Conservation (phyloP, 2,888 invertebrate genomes). For the Acanthosepion esculentum region DNA sequence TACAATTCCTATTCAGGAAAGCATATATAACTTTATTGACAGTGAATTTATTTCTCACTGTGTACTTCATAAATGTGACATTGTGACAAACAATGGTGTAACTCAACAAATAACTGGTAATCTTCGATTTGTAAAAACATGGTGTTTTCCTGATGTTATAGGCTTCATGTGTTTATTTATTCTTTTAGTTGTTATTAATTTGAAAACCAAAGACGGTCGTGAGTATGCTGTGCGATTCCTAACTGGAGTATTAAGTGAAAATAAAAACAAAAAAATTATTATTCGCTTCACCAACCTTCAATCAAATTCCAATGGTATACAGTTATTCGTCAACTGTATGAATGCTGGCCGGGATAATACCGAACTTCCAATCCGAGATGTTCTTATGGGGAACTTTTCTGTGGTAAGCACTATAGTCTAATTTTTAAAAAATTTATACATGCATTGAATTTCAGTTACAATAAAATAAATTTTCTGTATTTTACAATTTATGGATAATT, state of each 20-base stretch:
- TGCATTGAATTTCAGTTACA: no score
- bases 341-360: conserved; percentile 63
- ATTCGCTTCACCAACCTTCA: conserved; percentile 63
- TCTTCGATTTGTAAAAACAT: no score
- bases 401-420: conserved; percentile 56
- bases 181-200: conserved; percentile 60
- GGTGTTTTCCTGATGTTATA: neutral
- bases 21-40: no score
- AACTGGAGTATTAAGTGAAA: conserved; percentile 55
- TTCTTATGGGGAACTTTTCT: conserved; percentile 57
- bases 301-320: conserved; percentile 59
- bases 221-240: conserved; percentile 63
- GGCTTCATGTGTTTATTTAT: conserved; percentile 39
- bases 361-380: conserved; percentile 63
- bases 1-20: neutral
- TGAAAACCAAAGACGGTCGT: conserved; percentile 60
- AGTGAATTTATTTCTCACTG: no score
- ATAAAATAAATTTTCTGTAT: no score
- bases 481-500: no score
- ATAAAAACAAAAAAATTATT: conserved; percentile 55
- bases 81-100: no score
- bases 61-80: no score
- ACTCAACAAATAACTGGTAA: no score
- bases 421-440: no score
- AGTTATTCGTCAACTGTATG: conserved; percentile 65